Evolutionary conservation across 2,888 invertebrate species (phyloP).

Genomic region (Dynastes grantii): DNA sequence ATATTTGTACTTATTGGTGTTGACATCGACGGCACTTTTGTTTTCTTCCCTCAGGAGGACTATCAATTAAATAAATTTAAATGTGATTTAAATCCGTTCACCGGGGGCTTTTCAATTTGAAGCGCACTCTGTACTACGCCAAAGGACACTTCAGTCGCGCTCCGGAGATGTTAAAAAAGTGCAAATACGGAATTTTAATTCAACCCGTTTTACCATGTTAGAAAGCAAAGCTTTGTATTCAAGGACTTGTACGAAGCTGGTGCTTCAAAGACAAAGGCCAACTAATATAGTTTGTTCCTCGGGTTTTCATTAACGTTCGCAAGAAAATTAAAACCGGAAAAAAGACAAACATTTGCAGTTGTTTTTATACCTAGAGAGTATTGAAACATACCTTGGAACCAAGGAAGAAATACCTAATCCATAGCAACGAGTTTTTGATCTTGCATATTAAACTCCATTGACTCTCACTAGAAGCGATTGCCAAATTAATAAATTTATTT

Average conservation of each 20-base stretch:
- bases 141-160: slow-evolving; percentile 13
- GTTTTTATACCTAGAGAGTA: no score
- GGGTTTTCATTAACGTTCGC: not conserved
- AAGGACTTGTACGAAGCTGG: not conserved
- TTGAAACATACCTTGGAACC: no score
- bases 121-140: not conserved
- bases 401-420: no score
- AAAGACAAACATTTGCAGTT: no score
- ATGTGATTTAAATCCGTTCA: slow-evolving; percentile 36
- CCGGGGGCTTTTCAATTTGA: slow-evolving; percentile 17
- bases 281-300: not conserved
- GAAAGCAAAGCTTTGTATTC: not conserved
- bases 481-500: no score
- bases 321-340: not conserved
- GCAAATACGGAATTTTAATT: slow-evolving; percentile 31
- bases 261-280: not conserved
- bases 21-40: slow-evolving; percentile 22
- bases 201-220: not conserved
- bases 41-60: slow-evolving; percentile 3
- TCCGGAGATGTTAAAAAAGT: slow-evolving; percentile 24
- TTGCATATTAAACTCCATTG: no score
- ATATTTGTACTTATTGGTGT: slow-evolving; percentile 41
- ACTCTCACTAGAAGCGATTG: no score
- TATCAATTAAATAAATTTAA: slow-evolving; percentile 47
- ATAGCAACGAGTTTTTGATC: no score